These are phyloP conservation scores for Lithophane semibrunnea DNA, from an alignment of 2,888 invertebrate species.

Conservation along the genomic window DNA sequence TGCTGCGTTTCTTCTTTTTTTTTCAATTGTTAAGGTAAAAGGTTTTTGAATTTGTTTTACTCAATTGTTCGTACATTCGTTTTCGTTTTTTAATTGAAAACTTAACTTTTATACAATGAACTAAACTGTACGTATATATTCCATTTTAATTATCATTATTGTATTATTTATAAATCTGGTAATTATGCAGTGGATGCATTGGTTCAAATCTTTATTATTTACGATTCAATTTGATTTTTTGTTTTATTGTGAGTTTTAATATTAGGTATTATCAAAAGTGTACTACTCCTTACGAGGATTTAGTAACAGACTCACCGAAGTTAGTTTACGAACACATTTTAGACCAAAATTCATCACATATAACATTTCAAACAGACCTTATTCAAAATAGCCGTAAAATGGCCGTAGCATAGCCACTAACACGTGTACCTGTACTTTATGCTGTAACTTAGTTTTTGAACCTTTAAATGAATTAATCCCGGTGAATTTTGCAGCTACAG, in stretches of 20 bases:
- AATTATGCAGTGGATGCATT: no score
- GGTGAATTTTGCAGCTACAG: slow-evolving; percentile 75
- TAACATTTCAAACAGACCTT: neutral
- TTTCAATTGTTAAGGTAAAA: slow-evolving; percentile 4
- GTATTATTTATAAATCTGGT: no score
- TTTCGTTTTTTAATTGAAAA: neutral
- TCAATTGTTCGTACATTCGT: neutral
- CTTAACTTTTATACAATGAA: neutral
- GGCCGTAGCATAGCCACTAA: slow-evolving; percentile 9
- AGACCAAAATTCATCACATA: neutral
- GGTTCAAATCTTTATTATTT: no score
- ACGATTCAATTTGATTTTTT: no score
- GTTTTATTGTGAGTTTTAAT: no score
- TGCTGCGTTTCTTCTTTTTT: no score
- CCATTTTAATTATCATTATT: neutral
- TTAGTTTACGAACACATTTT: neutral
- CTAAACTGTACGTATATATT: neutral
- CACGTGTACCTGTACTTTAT: slow-evolving; percentile 15
- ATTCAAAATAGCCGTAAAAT: slow-evolving; percentile 22
- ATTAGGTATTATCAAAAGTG: no score
- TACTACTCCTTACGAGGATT: no score
- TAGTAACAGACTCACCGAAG: neutral
- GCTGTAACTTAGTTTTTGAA: slow-evolving; percentile 76
- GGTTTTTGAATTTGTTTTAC: neutral
- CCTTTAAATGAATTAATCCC: slow-evolving; percentile 82